Conservation (phyloP, 2,888 invertebrate species). For the Tineola bisselliella region DNA sequence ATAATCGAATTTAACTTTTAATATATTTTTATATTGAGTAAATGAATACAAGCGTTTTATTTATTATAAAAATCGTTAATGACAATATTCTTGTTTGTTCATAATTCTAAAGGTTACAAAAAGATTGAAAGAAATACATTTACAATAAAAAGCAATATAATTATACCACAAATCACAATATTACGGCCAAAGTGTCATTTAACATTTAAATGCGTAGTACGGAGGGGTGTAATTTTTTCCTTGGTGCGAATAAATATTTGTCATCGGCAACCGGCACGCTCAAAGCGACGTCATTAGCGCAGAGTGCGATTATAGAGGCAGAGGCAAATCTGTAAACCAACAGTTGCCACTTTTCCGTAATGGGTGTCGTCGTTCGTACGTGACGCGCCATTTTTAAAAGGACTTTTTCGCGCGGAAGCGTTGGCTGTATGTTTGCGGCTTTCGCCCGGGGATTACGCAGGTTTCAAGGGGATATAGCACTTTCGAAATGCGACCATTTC, state of each 20-base stretch:
- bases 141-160: neutral
- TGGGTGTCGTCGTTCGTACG: slow-evolving; percentile 61
- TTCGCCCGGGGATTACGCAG: slow-evolving; percentile 11
- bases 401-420: slow-evolving; percentile 61
- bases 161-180: neutral
- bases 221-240: slow-evolving; percentile 7
- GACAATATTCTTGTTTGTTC: neutral
- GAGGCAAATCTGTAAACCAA: slow-evolving; percentile 60
- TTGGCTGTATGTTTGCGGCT: slow-evolving; percentile 38
- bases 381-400: slow-evolving; percentile 67
- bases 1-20: no score
- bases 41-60: neutral
- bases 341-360: slow-evolving; percentile 62
- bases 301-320: slow-evolving; percentile 18
- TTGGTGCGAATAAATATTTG: slow-evolving; percentile 20
- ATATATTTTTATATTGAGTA: neutral
- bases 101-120: neutral
- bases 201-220: neutral
- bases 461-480: neutral
- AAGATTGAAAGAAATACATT: no score
- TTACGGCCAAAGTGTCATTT: slow-evolving; percentile 5
- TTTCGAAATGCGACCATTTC: neutral
- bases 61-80: neutral
- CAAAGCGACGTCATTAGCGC: slow-evolving; percentile 25
- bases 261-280: slow-evolving; percentile 18